Evolutionary conservation across 2,113 vertebrate species (phyloP).

Genomic region (Chitala chitala): DNA sequence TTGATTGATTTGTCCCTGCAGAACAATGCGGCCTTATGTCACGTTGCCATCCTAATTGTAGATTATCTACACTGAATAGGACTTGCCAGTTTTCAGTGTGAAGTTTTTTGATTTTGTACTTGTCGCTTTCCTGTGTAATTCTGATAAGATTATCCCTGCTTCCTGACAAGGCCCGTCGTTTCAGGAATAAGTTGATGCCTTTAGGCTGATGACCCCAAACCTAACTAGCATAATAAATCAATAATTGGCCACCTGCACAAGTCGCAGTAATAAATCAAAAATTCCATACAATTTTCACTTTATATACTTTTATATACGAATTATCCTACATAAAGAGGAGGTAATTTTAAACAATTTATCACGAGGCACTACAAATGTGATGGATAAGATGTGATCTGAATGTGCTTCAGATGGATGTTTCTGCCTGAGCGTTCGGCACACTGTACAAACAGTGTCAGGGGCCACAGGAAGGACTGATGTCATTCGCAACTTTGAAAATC

Average conservation of each 20-base stretch:
- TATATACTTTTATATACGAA: slow-evolving; percentile 38
- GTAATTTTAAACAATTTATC: slow-evolving; percentile 51
- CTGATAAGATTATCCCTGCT: slow-evolving; percentile 58
- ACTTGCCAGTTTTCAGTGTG: slow-evolving; percentile 5
- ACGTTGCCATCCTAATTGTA: slow-evolving; percentile 48
- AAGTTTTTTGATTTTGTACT: slow-evolving; percentile 30
- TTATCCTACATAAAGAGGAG: slow-evolving; percentile 46
- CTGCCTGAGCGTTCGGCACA: no score
- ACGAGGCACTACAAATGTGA: slow-evolving; percentile 35
- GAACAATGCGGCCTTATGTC: slow-evolving; percentile 57
- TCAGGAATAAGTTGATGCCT: slow-evolving; percentile 58
- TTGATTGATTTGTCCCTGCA: slow-evolving; percentile 65
- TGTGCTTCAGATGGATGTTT: slow-evolving; percentile 9
- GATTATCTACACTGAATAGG: slow-evolving; percentile 16
- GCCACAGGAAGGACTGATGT: neutral
- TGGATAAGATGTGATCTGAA: slow-evolving; percentile 35
- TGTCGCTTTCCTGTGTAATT: slow-evolving; percentile 44
- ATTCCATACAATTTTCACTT: slow-evolving; percentile 38
- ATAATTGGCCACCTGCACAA: slow-evolving; percentile 55
- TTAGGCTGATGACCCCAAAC: slow-evolving; percentile 62
- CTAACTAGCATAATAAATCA: slow-evolving; percentile 62
- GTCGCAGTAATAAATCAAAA: slow-evolving; percentile 61
- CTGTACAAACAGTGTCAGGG: neutral
- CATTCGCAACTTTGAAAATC: neutral
- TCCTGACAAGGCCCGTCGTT: slow-evolving; percentile 54